A percentile compares a stretch with the other conserved stretches of the same genome.
Evolutionary conservation across 2,888 invertebrate species (phyloP).

Genomic region (Amblyteles armatorius): DNA sequence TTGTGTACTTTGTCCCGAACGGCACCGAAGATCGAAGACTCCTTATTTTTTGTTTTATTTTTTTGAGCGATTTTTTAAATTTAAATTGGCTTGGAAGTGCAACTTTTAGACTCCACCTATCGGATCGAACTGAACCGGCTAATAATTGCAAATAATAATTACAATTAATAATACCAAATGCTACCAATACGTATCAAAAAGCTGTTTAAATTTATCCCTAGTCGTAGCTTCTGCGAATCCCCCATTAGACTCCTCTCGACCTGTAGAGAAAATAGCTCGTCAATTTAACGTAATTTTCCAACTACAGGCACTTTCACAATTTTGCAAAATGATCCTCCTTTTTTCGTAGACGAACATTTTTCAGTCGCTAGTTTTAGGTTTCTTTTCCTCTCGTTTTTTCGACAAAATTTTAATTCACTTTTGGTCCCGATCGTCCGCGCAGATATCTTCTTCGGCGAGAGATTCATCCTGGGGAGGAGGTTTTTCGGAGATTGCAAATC

Average conservation of each 20-base stretch:
- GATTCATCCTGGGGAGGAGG: background rate
- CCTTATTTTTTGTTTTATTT: background rate
- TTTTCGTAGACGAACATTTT: background rate
- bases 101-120: no score
- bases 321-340: no score
- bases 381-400: background rate
- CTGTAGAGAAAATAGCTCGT: no score
- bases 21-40: background rate
- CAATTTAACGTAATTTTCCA: no score
- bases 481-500: constrained; percentile 41
- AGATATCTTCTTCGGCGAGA: constrained; percentile 2
- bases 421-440: background rate
- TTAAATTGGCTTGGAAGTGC: no score
- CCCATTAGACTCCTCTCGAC: no score
- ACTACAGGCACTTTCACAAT: background rate
- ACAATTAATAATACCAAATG: no score
- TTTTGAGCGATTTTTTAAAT: background rate
- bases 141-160: no score
- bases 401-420: background rate
- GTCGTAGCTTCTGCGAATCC: no score
- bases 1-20: background rate
- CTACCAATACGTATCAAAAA: no score
- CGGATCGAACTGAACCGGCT: no score
- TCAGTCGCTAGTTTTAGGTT: background rate
- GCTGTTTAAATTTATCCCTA: no score